Percentiles rank a stretch among this genome's conserved stretches.
Conservation (phyloP, 2,113 vertebrate species). For the Tragelaphus buxtoni region DNA sequence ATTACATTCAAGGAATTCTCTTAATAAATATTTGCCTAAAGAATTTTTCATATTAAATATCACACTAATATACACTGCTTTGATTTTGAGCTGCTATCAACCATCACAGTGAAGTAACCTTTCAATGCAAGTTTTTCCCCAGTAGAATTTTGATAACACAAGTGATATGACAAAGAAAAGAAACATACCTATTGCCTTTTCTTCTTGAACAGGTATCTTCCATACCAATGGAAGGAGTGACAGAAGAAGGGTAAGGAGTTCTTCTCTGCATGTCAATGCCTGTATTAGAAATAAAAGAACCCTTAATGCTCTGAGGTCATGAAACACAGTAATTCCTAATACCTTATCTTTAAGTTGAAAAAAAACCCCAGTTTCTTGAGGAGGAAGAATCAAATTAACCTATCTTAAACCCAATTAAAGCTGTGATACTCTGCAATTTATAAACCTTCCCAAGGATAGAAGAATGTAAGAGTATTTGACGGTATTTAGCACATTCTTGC, state of each 20-base stretch:
- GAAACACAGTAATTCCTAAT: background rate
- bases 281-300: slow-evolving; percentile 68
- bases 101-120: background rate
- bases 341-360: background rate
- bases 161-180: background rate
- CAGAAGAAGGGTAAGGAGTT: slow-evolving; percentile 94
- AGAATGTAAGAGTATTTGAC: background rate
- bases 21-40: background rate
- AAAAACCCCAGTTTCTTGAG: background rate
- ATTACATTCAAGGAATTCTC: background rate
- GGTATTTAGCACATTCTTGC: slow-evolving; percentile 69
- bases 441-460: slow-evolving; percentile 50
- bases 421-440: slow-evolving; percentile 30
- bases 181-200: slow-evolving; percentile 89
- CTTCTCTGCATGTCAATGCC: slow-evolving; percentile 96
- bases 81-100: background rate
- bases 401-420: slow-evolving; percentile 20
- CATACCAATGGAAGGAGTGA: slow-evolving; percentile 95
- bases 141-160: background rate
- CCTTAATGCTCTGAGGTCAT: background rate
- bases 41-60: background rate
- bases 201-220: slow-evolving; percentile 96
- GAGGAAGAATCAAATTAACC: background rate
- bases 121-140: background rate
- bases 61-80: background rate